Conservation (phyloP, 1,140 invertebrate species). For the Drosophila neocordata region DNA sequence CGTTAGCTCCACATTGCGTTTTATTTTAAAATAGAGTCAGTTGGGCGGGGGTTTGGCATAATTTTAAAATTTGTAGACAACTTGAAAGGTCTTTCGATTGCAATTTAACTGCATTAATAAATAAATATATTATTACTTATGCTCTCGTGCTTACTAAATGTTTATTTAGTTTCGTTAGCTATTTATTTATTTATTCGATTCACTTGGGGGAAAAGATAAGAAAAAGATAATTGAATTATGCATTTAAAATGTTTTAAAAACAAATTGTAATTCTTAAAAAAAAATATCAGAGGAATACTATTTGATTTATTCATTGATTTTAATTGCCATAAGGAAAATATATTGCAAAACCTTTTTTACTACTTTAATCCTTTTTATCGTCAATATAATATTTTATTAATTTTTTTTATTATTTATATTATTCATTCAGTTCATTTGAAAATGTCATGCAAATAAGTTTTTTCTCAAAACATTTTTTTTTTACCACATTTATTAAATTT, state of each 20-base stretch:
- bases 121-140: constrained; percentile 8
- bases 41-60: not conserved
- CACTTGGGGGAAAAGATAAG: not conserved
- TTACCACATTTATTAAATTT: too few relatives aligned
- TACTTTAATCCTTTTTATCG: too few relatives aligned
- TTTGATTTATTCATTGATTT: too few relatives aligned
- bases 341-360: too few relatives aligned
- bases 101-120: constrained; percentile 9
- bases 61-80: not conserved
- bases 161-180: not conserved
- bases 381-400: too few relatives aligned
- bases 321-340: too few relatives aligned
- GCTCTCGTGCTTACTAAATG: not conserved
- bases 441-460: too few relatives aligned
- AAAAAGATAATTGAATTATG: not conserved
- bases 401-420: too few relatives aligned
- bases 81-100: not conserved
- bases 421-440: too few relatives aligned
- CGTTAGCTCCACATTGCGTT: constrained; percentile 23
- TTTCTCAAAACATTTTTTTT: too few relatives aligned
- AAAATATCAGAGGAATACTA: too few relatives aligned
- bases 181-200: not conserved
- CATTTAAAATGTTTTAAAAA: not conserved
- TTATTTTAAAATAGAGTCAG: constrained; percentile 45
- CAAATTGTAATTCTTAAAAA: not conserved